These are phyloP conservation scores for Oasisia sp. DNA, from an alignment of 2,888 invertebrate species.

Conservation along the genomic window DNA sequence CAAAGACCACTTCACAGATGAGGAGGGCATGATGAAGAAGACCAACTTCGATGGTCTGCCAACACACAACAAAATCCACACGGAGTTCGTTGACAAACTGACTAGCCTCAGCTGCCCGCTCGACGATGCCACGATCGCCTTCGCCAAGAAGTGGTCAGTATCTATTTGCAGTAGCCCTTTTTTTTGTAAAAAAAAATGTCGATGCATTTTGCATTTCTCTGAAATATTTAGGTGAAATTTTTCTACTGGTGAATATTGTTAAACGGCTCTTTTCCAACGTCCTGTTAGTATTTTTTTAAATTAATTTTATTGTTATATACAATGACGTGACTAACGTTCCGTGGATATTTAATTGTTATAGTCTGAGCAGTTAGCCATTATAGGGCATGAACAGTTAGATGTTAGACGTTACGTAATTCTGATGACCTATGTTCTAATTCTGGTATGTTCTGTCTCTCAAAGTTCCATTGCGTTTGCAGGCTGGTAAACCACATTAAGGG, in stretches of 20 bases:
- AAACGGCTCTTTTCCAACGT: no score
- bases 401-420: no score
- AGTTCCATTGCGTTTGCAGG: slow-evolving; percentile 24
- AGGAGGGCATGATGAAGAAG: slow-evolving; percentile 32
- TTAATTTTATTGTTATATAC: no score
- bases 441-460: neutral
- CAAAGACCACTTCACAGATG: slow-evolving; percentile 32
- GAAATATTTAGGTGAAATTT: no score
- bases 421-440: no score
- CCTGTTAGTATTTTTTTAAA: no score
- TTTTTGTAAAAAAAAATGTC: no score
- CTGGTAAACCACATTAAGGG: slow-evolving; percentile 37
- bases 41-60: slow-evolving; percentile 14
- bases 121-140: slow-evolving; percentile 10
- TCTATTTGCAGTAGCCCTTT: neutral
- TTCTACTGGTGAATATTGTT: no score
- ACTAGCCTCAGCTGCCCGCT: neutral
- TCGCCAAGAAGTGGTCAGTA: slow-evolving; percentile 27
- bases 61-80: slow-evolving; percentile 22
- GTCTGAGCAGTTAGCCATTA: no score
- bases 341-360: no score
- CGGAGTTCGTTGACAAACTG: slow-evolving; percentile 24
- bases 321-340: slow-evolving; percentile 7
- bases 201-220: neutral
- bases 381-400: no score